Evolutionary conservation across 2,888 invertebrate genomes (phyloP).

Genomic region (Micoletzkya japonica): DNA sequence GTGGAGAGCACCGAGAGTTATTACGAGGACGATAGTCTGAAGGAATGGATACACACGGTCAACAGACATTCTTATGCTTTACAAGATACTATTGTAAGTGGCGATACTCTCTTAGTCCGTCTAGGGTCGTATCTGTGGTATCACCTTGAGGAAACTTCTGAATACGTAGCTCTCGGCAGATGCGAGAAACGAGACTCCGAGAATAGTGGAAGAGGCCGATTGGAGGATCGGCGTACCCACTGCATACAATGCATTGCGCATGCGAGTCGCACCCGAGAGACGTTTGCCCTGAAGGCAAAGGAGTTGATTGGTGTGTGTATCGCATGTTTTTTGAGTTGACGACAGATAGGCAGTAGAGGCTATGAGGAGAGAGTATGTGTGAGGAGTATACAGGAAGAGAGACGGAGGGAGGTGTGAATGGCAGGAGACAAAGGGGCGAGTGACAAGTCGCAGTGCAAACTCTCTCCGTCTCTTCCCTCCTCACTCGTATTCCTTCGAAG

Average conservation of each 20-base stretch:
- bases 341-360: no score
- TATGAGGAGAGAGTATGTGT: no score
- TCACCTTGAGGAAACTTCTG: conserved; percentile 65
- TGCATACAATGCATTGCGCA: conserved; percentile 83
- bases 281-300: conserved; percentile 47
- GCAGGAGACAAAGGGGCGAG: no score
- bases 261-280: conserved; percentile 71
- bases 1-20: conserved; percentile 90
- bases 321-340: no score
- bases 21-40: conserved; percentile 91
- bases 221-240: conserved; percentile 88
- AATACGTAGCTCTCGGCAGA: conserved; percentile 81
- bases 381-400: no score
- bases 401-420: no score
- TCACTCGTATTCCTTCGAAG: no score
- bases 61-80: neutral
- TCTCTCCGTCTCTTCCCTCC: no score
- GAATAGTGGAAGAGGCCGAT: conserved; percentile 85
- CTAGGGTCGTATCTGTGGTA: neutral
- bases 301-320: no score
- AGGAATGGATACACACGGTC: conserved; percentile 73
- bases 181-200: conserved; percentile 81
- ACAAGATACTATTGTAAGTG: neutral
- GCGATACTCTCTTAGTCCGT: neutral
- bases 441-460: no score